Conservation (phyloP, 2,888 invertebrate genomes). For the Strigamia crassipes region DNA sequence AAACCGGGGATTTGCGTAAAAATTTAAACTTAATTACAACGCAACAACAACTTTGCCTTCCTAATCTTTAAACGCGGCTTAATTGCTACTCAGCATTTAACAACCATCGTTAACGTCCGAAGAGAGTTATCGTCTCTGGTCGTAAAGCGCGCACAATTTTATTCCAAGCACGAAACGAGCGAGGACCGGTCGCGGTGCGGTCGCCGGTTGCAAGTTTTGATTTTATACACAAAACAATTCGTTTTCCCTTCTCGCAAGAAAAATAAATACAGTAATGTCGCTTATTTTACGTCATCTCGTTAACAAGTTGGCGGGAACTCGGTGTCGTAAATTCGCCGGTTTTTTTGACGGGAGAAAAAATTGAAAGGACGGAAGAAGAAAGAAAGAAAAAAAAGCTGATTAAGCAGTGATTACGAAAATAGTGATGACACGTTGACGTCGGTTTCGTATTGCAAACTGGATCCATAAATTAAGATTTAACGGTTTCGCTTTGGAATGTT, state of each 20-base stretch:
- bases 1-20: background rate
- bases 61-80: background rate
- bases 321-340: background rate
- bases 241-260: background rate
- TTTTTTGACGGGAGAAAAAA: background rate
- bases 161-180: constrained; percentile 13
- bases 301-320: background rate
- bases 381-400: background rate
- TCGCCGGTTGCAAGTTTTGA: too few species aligned
- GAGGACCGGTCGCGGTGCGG: background rate
- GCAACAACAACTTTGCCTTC: background rate
- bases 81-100: constrained; percentile 27
- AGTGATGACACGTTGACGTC: constrained; percentile 4
- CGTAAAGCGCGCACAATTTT: background rate
- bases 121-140: background rate
- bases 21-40: constrained; percentile 27
- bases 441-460: constrained; percentile 23
- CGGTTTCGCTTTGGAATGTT: constrained; percentile 3
- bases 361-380: background rate
- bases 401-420: constrained; percentile 41
- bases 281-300: constrained; percentile 10
- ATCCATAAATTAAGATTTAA: constrained; percentile 21
- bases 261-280: background rate
- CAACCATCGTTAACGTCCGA: background rate
- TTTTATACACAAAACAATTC: background rate